Evolutionary conservation across 2,888 invertebrate genomes (phyloP).

Genomic region (Melanargia galathea): DNA sequence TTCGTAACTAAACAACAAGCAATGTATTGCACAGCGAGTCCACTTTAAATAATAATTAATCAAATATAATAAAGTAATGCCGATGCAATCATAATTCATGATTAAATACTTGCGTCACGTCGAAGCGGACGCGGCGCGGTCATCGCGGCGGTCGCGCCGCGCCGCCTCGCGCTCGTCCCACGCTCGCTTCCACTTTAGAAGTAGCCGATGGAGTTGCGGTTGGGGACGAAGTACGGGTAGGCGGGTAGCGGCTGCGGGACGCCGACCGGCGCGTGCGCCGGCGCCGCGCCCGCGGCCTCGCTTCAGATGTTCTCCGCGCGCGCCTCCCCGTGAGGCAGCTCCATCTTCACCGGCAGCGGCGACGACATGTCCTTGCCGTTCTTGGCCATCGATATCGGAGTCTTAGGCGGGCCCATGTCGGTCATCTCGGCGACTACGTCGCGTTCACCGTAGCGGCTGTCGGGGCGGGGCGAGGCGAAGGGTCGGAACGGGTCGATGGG

Average conservation of each 20-base stretch:
- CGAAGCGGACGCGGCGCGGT: too few species aligned
- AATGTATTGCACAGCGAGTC: constrained; percentile 79
- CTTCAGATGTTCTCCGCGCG: constrained; percentile 81
- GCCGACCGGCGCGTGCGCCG: constrained; percentile 46
- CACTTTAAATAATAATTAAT: constrained; percentile 71
- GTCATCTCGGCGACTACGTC: constrained; percentile 73
- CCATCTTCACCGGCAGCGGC: constrained; percentile 86
- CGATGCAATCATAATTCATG: constrained; percentile 48
- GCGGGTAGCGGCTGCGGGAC: constrained; percentile 71
- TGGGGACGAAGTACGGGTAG: constrained; percentile 73
- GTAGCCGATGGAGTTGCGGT: constrained; percentile 73
- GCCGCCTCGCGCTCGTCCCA: constrained; percentile 17
- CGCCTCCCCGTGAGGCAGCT: constrained; percentile 82
- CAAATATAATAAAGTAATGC: constrained; percentile 67
- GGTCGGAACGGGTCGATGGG: constrained; percentile 80
- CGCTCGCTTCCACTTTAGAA: constrained; percentile 54
- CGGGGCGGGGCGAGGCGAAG: constrained; percentile 82
- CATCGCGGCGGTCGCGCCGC: constrained; percentile 4
- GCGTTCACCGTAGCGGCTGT: constrained; percentile 86
- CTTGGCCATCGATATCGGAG: constrained; percentile 56
- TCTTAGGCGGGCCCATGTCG: constrained; percentile 75
- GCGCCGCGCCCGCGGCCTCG: constrained; percentile 72
- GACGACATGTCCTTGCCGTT: constrained; percentile 76
- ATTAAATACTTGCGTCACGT: constrained; percentile 37
- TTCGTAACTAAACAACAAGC: constrained; percentile 78